Evolutionary conservation across 2,888 invertebrate genomes (phyloP), one percentile per base, ranked within the genome.

Genomic region (Orchesellides sinensis): DNA sequence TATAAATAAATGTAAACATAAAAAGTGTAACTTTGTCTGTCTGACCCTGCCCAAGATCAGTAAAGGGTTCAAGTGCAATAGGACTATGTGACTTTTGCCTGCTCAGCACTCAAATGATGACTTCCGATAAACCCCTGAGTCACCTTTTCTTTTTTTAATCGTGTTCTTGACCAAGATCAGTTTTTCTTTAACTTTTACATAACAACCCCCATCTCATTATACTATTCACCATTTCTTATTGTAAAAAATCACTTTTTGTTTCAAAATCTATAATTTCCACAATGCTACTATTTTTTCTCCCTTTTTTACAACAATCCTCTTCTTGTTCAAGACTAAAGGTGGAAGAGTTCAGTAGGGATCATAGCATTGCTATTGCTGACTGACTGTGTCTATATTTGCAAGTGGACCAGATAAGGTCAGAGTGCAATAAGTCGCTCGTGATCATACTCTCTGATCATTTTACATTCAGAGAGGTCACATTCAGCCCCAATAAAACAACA

Each of bases 391-490:
- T 56, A 40, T n/a, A 40, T 56, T 19, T 35, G 35, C 5, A 21
- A 21, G 56, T 56, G 23, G 49, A 49, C 49, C 49, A 27, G n/a
- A 2, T 10, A 10, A 19, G 66, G 66, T 66, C 66, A 66, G 40
- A 66, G 66, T 66, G 66, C 66, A 66, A 35, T 25, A n/a, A 66
- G 47, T 23, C 17, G 66, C 35, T 61, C 35, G 35, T 66, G 32
- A 25, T 12, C 35, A 63, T 63, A 40, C 63, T 32, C n/a, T 40
- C n/a, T n/a, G n/a, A n/a, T n/a, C n/a, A n/a, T n/a, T n/a, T n/a
- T n/a, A n/a, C n/a, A n/a, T 10, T 40, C 40, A 40, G 29, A 75
- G 65, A 75, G 66, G 75, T 75, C 75, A 75, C 75, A 75, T 25
- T 19, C 65, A 75, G 75, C 75, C 75, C 75, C 75, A 66, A 56